Conservation (phyloP, 2,888 invertebrate genomes). For the Plusia festucae region DNA sequence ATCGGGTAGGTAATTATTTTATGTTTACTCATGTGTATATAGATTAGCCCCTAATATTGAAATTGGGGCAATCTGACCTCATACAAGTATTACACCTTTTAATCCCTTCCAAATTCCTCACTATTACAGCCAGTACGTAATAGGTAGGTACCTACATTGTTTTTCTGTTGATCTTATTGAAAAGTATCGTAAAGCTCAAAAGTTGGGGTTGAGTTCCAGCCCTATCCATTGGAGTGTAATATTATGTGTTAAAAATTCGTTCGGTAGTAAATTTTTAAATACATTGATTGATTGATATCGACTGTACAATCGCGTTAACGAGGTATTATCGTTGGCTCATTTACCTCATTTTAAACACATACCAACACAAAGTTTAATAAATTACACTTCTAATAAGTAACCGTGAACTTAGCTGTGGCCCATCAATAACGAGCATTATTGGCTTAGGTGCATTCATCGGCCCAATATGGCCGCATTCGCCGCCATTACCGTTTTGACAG, state of each 20-base stretch:
- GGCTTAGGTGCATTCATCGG: conserved; percentile 83
- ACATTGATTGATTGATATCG: conserved; percentile 29
- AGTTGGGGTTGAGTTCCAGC: neutral
- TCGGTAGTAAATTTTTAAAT: neutral
- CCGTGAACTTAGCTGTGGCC: conserved; percentile 81
- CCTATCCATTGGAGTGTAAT: neutral
- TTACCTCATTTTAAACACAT: conserved; percentile 70
- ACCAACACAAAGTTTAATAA: conserved; percentile 76
- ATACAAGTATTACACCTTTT: conserved; percentile 89
- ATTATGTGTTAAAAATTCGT: neutral
- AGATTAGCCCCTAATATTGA: conserved; percentile 79
- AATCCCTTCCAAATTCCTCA: conserved; percentile 92
- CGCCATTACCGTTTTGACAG: conserved; percentile 87
- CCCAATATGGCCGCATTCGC: conserved; percentile 82
- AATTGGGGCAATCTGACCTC: conserved; percentile 90
- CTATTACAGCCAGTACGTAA: too few species aligned
- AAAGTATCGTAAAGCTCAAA: neutral
- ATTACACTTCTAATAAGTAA: conserved; percentile 82
- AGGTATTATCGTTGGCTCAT: conserved; percentile 69
- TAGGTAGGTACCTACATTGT: neutral
- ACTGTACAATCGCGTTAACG: conserved; percentile 65
- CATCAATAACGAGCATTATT: conserved; percentile 86
- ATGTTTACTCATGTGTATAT: too few species aligned
- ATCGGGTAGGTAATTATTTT: too few species aligned
- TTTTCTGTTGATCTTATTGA: neutral